phyloP scores from a whole-genome alignment of 1,140 invertebrate genomes.

The Sitophilus oryzae region DNA sequence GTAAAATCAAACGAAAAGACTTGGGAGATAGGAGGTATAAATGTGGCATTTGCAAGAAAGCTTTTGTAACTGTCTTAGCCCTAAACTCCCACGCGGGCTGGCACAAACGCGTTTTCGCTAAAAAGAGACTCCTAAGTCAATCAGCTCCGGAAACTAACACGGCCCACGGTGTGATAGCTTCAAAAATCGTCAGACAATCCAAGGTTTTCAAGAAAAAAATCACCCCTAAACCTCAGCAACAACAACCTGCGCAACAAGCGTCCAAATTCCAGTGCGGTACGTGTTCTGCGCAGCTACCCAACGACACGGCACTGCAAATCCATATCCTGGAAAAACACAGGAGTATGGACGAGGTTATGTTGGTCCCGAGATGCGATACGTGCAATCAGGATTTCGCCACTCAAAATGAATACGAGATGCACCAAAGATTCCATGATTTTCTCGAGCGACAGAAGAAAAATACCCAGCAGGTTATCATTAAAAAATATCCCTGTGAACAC shows the following conservation, averaged over 20 bases:
- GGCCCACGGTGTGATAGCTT: slow-evolving; percentile 6
- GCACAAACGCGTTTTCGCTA: slow-evolving; percentile 36
- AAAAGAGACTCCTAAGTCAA: background rate
- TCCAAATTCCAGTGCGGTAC: slow-evolving; percentile 29
- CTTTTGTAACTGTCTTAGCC: slow-evolving; percentile 28
- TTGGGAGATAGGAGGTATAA: slow-evolving; percentile 7
- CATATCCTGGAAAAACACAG: slow-evolving; percentile 38
- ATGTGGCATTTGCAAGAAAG: slow-evolving; percentile 34
- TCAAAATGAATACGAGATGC: slow-evolving; percentile 36
- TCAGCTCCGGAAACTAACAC: slow-evolving; percentile 10
- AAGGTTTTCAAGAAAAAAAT: slow-evolving; percentile 17
- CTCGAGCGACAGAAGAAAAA: slow-evolving; percentile 30
- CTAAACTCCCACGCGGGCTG: slow-evolving; percentile 37
- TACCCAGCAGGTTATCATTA: slow-evolving; percentile 10
- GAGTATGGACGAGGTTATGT: slow-evolving; percentile 31
- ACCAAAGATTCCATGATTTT: slow-evolving; percentile 34
- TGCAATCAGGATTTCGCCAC: slow-evolving; percentile 37
- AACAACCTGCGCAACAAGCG: slow-evolving; percentile 12
- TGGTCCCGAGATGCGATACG: slow-evolving; percentile 32
- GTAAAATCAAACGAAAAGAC: slow-evolving; percentile 3
- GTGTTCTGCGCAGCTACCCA: slow-evolving; percentile 30
- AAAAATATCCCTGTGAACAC: slow-evolving; percentile 30
- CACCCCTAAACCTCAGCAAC: slow-evolving; percentile 7
- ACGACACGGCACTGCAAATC: slow-evolving; percentile 37
- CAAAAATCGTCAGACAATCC: slow-evolving; percentile 8